These are phyloP conservation scores for Xenops minutus DNA, from an alignment of 2,797 vertebrate species.

Conservation along the genomic window DNA sequence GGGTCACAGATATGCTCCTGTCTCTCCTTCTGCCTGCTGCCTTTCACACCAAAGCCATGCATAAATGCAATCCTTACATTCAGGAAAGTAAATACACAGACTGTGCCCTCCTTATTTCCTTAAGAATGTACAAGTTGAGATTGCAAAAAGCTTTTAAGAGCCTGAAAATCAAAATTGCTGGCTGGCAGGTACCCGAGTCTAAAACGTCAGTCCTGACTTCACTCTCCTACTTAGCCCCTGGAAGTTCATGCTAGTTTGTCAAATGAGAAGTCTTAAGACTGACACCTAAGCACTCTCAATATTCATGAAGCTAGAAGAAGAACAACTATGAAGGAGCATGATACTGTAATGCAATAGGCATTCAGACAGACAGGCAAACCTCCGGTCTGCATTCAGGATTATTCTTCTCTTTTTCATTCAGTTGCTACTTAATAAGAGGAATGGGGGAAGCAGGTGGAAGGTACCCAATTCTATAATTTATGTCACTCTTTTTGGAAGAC, in stretches of 20 bases:
- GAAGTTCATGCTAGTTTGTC: background rate
- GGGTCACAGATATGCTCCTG: background rate
- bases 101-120: background rate
- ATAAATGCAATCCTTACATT: background rate
- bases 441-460: background rate
- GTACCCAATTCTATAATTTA: background rate
- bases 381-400: background rate
- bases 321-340: background rate
- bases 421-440: background rate
- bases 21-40: background rate
- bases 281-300: background rate
- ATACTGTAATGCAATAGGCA: background rate
- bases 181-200: background rate
- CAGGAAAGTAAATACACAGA: background rate
- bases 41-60: background rate
- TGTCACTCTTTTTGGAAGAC: background rate
- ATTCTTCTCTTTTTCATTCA: background rate
- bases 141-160: background rate
- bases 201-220: background rate
- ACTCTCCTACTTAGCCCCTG: fast-evolving
- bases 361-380: background rate
- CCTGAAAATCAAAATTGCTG: background rate
- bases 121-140: background rate
- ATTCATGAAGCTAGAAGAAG: background rate
- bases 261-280: background rate